Percentiles rank a stretch among this genome's conserved stretches.
These are phyloP conservation scores for Tympanoctomys barrerae DNA, from an alignment of 2,797 vertebrate genomes.

Conservation along the genomic window DNA sequence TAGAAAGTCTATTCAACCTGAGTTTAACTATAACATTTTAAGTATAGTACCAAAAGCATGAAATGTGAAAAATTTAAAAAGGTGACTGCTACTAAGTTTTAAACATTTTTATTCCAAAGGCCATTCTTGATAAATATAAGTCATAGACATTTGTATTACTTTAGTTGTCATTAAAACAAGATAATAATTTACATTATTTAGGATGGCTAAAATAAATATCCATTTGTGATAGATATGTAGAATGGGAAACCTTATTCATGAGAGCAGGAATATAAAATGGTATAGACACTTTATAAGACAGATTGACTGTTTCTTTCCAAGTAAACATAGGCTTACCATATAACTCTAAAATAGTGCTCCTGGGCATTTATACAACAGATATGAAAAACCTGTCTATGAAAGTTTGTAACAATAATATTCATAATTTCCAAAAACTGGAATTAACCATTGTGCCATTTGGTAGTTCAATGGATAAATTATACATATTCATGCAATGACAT, in stretches of 20 bases:
- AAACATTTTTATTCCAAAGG: constrained; percentile 17
- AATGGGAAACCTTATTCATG: background rate
- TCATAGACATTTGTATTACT: background rate
- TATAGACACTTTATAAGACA: background rate
- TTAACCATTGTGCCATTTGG: background rate
- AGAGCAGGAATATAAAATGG: background rate
- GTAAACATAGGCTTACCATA: background rate
- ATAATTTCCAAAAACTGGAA: background rate
- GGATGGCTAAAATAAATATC: background rate
- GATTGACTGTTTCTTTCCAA: background rate
- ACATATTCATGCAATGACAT: background rate
- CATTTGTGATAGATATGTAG: background rate
- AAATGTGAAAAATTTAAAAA: background rate
- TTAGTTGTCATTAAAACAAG: background rate
- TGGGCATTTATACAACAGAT: background rate
- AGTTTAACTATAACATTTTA: background rate
- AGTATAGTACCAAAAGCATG: background rate
- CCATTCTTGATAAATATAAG: background rate
- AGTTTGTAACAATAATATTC: background rate
- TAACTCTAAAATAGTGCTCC: background rate
- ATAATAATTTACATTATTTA: background rate
- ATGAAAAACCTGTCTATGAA: background rate
- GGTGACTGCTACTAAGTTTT: background rate
- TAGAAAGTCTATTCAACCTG: background rate
- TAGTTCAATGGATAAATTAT: background rate